A percentile compares a stretch with the other conserved stretches of the same genome.
These are phyloP conservation scores for Napeogenes inachia DNA, from an alignment of 2,888 invertebrate genomes.

Conservation along the genomic window DNA sequence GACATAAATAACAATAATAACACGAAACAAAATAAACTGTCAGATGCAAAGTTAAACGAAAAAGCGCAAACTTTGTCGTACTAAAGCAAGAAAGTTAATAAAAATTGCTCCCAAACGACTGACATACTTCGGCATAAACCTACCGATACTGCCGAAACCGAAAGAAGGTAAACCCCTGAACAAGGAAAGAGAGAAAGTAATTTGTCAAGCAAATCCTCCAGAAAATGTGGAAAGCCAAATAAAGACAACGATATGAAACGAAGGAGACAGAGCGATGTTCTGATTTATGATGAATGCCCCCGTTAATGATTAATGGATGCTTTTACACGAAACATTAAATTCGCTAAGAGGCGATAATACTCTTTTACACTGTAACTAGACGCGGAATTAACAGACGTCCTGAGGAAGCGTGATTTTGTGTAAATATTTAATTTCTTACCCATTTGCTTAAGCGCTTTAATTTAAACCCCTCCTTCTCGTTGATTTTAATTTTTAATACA, in stretches of 20 bases:
- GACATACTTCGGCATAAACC: conserved; percentile 62
- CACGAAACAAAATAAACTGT: conserved; percentile 60
- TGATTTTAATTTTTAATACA: too few species aligned
- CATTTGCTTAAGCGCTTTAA: conserved; percentile 24
- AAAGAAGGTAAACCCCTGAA: conserved; percentile 43
- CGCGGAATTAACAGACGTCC: conserved; percentile 26
- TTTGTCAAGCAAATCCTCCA: conserved; percentile 72
- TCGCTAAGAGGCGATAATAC: conserved; percentile 39
- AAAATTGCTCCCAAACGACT: conserved; percentile 71
- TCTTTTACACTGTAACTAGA: conserved; percentile 31
- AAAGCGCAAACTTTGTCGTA: conserved; percentile 48
- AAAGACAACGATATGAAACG: conserved; percentile 31
- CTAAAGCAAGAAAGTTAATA: conserved; percentile 64
- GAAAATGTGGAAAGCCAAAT: conserved; percentile 44
- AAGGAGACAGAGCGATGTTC: conserved; percentile 33
- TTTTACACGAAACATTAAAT: conserved; percentile 47
- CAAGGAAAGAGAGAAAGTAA: conserved; percentile 69
- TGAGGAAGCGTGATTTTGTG: conserved; percentile 31
- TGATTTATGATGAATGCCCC: conserved; percentile 55
- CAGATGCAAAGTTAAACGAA: conserved; percentile 57
- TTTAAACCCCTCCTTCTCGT: conserved; percentile 16
- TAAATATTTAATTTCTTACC: conserved; percentile 29
- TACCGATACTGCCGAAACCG: conserved; percentile 54
- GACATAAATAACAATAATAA: conserved; percentile 27
- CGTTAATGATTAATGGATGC: conserved; percentile 55